Evolutionary conservation across 2,113 vertebrate genomes (phyloP).

Genomic region (Hippocampus mohnikei): DNA sequence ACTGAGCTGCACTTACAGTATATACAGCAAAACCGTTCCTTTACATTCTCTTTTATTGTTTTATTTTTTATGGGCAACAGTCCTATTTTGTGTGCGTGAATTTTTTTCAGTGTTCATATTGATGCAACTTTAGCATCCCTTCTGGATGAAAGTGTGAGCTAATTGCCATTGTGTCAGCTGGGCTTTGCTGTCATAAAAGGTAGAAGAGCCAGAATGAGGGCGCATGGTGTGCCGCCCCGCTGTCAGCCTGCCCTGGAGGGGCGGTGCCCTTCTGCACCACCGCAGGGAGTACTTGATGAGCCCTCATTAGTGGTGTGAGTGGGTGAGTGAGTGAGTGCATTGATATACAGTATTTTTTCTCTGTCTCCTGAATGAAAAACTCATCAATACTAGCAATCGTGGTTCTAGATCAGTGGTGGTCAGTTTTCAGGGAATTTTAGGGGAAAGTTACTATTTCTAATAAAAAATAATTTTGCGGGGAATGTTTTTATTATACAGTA

Average conservation of each 20-base stretch:
- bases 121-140: constrained; percentile 34
- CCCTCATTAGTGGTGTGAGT: constrained; percentile 14
- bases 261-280: constrained; percentile 59
- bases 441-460: no score
- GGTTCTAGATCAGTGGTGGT: no score
- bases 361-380: neutral
- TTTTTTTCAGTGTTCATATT: constrained; percentile 16
- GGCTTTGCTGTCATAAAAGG: constrained; percentile 61
- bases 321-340: neutral
- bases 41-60: neutral
- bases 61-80: no score
- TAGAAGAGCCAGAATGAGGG: constrained; percentile 40
- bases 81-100: neutral
- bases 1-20: no score
- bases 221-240: constrained; percentile 46
- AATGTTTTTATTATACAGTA: no score
- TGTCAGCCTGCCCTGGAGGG: constrained; percentile 59
- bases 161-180: constrained; percentile 62
- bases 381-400: neutral
- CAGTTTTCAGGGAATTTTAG: no score
- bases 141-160: constrained; percentile 59
- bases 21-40: neutral
- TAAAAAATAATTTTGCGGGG: no score
- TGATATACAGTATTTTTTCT: neutral
- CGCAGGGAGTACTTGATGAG: constrained; percentile 57